Conservation (phyloP, 1,140 invertebrate species). For the Xylocopa sonorina region DNA sequence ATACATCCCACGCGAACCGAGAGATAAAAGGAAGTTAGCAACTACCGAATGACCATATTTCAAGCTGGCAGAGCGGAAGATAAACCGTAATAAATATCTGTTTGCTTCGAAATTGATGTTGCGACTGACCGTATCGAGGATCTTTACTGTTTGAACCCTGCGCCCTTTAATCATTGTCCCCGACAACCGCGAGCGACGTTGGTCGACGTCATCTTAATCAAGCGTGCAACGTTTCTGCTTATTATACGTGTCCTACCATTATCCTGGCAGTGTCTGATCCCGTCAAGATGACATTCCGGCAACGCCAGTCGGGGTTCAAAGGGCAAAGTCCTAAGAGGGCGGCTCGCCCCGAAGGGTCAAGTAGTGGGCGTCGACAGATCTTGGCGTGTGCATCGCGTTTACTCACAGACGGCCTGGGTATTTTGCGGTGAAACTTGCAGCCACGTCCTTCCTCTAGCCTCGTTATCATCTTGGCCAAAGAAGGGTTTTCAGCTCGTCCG, state of each 20-base stretch:
- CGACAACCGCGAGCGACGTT: not conserved
- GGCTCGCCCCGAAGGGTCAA: conserved; percentile 37
- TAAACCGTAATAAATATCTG: too few species aligned
- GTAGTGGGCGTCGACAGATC: conserved; percentile 35
- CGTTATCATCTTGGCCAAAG: conserved; percentile 41
- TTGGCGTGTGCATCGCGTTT: conserved; percentile 38
- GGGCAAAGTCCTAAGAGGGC: conserved; percentile 37
- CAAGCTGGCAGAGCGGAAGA: too few species aligned
- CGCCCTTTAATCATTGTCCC: not conserved
- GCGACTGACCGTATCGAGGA: too few species aligned
- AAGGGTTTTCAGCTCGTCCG: conserved; percentile 33
- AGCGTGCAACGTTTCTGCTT: conserved; percentile 4
- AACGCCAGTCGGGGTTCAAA: conserved; percentile 25
- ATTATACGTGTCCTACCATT: conserved; percentile 25
- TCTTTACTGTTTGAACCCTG: not conserved
- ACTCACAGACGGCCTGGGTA: conserved; percentile 24
- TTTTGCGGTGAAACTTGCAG: conserved; percentile 47
- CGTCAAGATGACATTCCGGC: conserved; percentile 27
- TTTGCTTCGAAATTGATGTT: too few species aligned
- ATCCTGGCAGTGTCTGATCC: conserved; percentile 13
- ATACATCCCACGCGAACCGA: too few species aligned
- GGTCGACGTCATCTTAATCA: conserved; percentile 4
- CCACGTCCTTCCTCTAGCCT: conserved; percentile 32
- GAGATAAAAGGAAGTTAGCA: too few species aligned
- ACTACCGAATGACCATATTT: too few species aligned